Base-by-base conservation (phyloP, 2,113 vertebrate genomes). In the Rana temporaria region DNA sequence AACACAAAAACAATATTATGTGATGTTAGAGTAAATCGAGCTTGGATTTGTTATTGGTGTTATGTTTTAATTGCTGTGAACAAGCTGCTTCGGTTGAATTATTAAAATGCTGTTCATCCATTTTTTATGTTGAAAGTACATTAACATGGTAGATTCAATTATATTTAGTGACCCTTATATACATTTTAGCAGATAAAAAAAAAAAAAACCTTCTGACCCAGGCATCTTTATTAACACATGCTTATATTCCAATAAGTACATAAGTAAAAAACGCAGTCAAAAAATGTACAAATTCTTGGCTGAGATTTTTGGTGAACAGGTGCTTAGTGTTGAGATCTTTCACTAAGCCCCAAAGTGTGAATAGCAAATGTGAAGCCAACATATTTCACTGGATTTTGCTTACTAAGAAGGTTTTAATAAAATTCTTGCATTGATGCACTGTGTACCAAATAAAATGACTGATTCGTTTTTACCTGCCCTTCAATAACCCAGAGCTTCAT, bases 241-340 rank as follows among this genome's bases (percentile, higher is more conserved):
- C 60, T 60, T 38, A 56, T 75, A 42, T 75, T 56, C 56, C 72
- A 75, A 42, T 38, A 62, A 75, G 60, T 62, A 75, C 14, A 16
- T 75, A 16, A 75, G 59, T 20, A 38, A 12, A 42, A 57, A 42
- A 42, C 38, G 53, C 55, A 82, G 70, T 19, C 80, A 82, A 75
- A 72, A 34, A 82, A 32, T 64, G 57, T 55, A 72, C 59, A 67
- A 66, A 26, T 24, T 82, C 62, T 66, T 75, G 62, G 80, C 71
- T 22, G 12, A 65, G 59, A 11, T 6, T 38, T 38, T 19, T 30
- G 3, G 34, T 52, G 34, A 80, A 80, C 78, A 80, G 66, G 78
- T 72, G 68, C 79, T 82, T 82, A 75, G 80, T 19, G n/a, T 63
- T 56, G 20, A 59, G 70, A 74, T 82, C 70, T 82, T 66, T 56